These are phyloP conservation scores for Euspilapteryx auroguttella DNA, from an alignment of 2,888 invertebrate genomes.

Conservation along the genomic window DNA sequence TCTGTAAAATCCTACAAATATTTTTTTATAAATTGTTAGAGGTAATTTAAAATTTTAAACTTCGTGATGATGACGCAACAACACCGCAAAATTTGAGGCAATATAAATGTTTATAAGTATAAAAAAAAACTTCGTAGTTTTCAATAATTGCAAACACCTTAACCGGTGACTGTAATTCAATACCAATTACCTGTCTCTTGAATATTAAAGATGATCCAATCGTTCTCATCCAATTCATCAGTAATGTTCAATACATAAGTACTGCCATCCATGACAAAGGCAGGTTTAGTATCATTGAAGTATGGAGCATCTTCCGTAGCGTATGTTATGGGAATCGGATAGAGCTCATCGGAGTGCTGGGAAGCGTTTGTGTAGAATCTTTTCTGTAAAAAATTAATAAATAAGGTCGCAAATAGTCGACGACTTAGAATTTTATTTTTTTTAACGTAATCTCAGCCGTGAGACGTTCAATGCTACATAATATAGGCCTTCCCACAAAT, in stretches of 20 bases:
- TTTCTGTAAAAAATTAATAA: constrained; percentile 19
- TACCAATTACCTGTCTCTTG: constrained; percentile 67
- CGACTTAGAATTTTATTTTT: too few relatives aligned
- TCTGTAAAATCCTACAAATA: constrained; percentile 59
- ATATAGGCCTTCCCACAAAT: too few relatives aligned
- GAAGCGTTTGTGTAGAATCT: constrained; percentile 31
- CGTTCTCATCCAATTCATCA: constrained; percentile 16
- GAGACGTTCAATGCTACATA: too few relatives aligned
- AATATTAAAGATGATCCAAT: constrained; percentile 64
- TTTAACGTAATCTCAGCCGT: too few relatives aligned
- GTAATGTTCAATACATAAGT: constrained; percentile 17
- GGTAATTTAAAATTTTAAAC: too few relatives aligned
- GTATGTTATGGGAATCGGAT: constrained; percentile 45
- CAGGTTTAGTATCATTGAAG: constrained; percentile 31
- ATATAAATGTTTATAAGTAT: too few relatives aligned
- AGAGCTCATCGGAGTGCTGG: constrained; percentile 24
- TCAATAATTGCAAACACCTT: too few relatives aligned
- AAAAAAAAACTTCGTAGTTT: too few relatives aligned
- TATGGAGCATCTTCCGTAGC: constrained; percentile 21
- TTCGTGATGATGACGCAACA: too few relatives aligned
- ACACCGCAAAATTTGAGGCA: too few relatives aligned
- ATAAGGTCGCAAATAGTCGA: neutral
- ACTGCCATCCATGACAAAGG: constrained; percentile 26
- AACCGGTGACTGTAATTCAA: too few relatives aligned
- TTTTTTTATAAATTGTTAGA: neutral